phyloP scores from a whole-genome alignment of 2,888 invertebrate species.

The Pterostichus niger region DNA sequence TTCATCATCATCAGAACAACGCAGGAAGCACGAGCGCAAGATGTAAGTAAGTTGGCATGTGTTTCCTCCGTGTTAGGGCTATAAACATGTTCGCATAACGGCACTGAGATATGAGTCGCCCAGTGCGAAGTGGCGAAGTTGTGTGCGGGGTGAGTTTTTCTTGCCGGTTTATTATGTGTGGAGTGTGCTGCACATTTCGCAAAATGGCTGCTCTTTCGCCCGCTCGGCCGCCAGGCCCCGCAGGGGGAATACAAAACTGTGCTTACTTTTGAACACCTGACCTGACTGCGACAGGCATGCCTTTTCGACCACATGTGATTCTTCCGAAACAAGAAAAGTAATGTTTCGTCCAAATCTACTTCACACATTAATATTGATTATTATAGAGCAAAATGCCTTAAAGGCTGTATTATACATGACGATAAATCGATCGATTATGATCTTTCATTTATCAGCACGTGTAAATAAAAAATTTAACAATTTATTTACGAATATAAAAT shows the following conservation, averaged over 20 bases:
- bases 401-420: no score
- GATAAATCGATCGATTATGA: no score
- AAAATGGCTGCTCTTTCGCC: slow-evolving; percentile 60
- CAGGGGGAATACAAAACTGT: slow-evolving; percentile 60
- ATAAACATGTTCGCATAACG: slow-evolving; percentile 54
- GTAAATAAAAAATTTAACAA: no score
- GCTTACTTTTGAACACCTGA: slow-evolving; percentile 60
- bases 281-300: slow-evolving; percentile 1
- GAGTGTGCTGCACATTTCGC: slow-evolving; percentile 62
- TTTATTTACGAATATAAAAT: no score
- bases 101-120: slow-evolving; percentile 43
- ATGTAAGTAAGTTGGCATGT: slow-evolving; percentile 18
- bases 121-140: slow-evolving; percentile 15
- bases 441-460: no score
- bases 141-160: slow-evolving; percentile 4
- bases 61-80: slow-evolving; percentile 10
- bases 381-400: no score
- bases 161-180: slow-evolving; percentile 61
- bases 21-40: not conserved
- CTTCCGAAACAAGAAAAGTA: no score
- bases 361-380: no score
- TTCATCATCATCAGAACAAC: slow-evolving; percentile 30
- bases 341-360: no score
- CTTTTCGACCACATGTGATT: no score
- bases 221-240: slow-evolving; percentile 13